Evolutionary conservation across 2,797 vertebrate genomes (phyloP).

Genomic region (Oreonectes daqikongensis): DNA sequence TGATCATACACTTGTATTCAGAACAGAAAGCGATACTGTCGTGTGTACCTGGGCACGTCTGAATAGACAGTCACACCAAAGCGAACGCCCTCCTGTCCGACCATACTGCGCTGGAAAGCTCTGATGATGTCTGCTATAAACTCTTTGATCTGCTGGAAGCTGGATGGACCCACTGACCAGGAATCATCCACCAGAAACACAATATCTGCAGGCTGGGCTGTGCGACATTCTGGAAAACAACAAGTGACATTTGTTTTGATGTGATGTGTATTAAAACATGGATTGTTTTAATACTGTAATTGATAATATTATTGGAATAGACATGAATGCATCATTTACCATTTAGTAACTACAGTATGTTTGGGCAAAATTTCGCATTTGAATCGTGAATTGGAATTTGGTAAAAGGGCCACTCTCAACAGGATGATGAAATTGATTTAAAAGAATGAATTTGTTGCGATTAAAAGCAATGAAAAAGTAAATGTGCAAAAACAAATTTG

Average conservation of each 20-base stretch:
- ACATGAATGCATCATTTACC: too few relatives aligned
- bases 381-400: too few relatives aligned
- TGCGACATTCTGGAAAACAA: conserved; percentile 78
- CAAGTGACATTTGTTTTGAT: neutral
- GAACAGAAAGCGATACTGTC: neutral
- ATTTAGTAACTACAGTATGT: too few relatives aligned
- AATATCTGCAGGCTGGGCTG: conserved; percentile 77
- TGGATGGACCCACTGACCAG: conserved; percentile 71
- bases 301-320: too few relatives aligned
- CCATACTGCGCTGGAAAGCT: conserved; percentile 71
- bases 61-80: conserved; percentile 84
- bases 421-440: too few relatives aligned
- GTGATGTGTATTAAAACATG: neutral
- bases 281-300: too few relatives aligned
- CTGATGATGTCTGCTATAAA: conserved; percentile 75
- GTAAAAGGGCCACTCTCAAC: too few relatives aligned
- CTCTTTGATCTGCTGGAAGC: conserved; percentile 76
- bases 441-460: too few relatives aligned
- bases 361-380: too few relatives aligned
- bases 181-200: conserved; percentile 87
- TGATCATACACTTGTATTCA: neutral
- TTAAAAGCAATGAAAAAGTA: too few relatives aligned
- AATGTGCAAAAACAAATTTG: too few relatives aligned
- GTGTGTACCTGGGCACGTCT: conserved; percentile 77
- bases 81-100: conserved; percentile 79